Conservation (phyloP, 2,113 vertebrate genomes). For the Cacatua alba region DNA sequence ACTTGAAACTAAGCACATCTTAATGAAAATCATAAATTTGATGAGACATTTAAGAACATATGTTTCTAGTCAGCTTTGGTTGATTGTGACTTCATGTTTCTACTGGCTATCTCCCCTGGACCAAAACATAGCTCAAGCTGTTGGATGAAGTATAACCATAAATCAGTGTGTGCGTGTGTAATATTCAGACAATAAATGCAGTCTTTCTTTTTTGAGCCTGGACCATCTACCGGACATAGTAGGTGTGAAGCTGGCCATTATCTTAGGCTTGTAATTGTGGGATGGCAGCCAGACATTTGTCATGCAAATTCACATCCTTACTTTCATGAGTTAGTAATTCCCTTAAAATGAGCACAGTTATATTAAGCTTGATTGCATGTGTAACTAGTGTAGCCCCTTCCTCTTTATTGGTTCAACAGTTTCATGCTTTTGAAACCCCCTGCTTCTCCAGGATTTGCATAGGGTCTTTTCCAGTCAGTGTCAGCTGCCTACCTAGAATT, state of each 20-base stretch:
- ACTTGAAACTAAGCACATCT: not conserved
- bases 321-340: not conserved
- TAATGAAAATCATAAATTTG: constrained; percentile 14
- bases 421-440: not conserved
- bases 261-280: not conserved
- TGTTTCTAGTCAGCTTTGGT: not conserved
- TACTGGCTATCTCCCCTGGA: not conserved
- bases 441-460: not conserved
- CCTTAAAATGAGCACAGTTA: not conserved
- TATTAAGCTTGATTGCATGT: not conserved
- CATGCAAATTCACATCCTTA: not conserved
- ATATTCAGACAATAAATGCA: not conserved
- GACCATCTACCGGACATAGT: not conserved
- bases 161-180: not conserved
- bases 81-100: not conserved
- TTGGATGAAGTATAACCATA: not conserved
- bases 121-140: not conserved
- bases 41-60: not conserved
- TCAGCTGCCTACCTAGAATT: not conserved
- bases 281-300: not conserved
- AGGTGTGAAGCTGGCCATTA: not conserved
- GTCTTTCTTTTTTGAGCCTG: not conserved
- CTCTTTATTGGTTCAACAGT: not conserved
- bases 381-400: not conserved
- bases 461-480: not conserved